These are phyloP conservation scores for Camponotus vicinus DNA, from an alignment of 1,140 invertebrate genomes.

Conservation along the genomic window DNA sequence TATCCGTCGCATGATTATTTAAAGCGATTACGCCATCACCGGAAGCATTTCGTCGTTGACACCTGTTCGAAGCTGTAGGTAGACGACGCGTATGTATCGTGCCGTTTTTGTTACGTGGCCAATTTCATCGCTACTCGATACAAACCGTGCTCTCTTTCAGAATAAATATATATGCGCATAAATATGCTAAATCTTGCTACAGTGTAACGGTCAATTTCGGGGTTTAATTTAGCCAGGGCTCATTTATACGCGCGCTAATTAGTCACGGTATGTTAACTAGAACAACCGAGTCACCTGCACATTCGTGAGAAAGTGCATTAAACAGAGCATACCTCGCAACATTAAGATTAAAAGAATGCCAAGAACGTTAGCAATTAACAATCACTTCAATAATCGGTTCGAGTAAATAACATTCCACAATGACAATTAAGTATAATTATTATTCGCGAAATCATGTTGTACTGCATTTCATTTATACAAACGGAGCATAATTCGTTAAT, in stretches of 20 bases:
- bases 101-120: conserved; percentile 39
- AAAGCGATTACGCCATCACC: conserved; percentile 59
- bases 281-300: conserved; percentile 55
- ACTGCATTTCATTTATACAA: background rate
- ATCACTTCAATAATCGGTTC: background rate
- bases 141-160: background rate
- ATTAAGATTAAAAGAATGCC: conserved; percentile 22
- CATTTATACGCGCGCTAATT: conserved; percentile 64
- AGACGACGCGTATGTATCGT: conserved; percentile 34
- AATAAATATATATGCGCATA: conserved; percentile 16
- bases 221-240: conserved; percentile 14
- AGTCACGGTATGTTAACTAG: conserved; percentile 59
- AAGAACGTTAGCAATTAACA: conserved; percentile 57
- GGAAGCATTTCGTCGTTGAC: conserved; percentile 61
- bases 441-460: background rate
- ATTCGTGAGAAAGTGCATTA: conserved; percentile 68
- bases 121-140: conserved; percentile 60
- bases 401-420: background rate
- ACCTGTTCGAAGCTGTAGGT: conserved; percentile 64
- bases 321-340: conserved; percentile 17
- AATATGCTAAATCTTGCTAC: conserved; percentile 1
- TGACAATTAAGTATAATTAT: background rate
- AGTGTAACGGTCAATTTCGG: conserved; percentile 66
- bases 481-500: background rate
- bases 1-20: conserved; percentile 47